Base-by-base conservation (phyloP, 1,140 invertebrate genomes). In the Galleria mellonella region DNA sequence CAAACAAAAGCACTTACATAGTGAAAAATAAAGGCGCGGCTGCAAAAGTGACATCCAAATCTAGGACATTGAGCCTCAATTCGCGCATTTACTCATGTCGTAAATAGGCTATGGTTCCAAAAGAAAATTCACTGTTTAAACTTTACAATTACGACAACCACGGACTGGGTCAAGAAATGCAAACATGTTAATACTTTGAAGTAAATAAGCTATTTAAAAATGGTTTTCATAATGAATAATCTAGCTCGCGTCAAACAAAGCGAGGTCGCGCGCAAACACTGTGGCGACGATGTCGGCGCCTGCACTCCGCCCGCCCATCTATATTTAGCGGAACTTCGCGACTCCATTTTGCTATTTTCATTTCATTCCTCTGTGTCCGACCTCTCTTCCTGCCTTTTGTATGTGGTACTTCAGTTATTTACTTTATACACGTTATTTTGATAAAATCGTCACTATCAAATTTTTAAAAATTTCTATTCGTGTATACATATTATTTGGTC, bases 291-390 rank as follows among this genome's bases (percentile, higher is more conserved):
- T 6, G 17, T 23, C 17, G 2, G 45, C 57, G 47, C 42, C 17
- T 55, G 54, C 65, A 31, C 72, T 57, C 63, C 64, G 60, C 64
- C 68, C 74, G 64, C 62, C 50, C 63, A 51, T 59, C 72, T 84
- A 83, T 72, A 79, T 84, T 81, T 84, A 84, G 81, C 65, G 51
- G 51, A 72, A 71, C 81, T 76, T 82, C 66, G 81, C 81, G 76
- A 81, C 73, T 77, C 57, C 47, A 60, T 62, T 69, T 83, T 77
- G 81, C 76, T 84, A 83, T 84, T 84, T 84, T 78, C 71, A 83
- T 74, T 81, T 79, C 71, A 72, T 75, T 77, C 71, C 78, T 59
- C 58, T 60, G 53, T 64, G 52, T 43, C 54, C 66, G 63, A 67
- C 59, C 66, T 69, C 68, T 71, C 53, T 50, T 57, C 51, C 52